Evolutionary conservation across 2,113 vertebrate species (phyloP), one percentile per base, ranked within the genome.

Genomic region (Suncus etruscus): DNA sequence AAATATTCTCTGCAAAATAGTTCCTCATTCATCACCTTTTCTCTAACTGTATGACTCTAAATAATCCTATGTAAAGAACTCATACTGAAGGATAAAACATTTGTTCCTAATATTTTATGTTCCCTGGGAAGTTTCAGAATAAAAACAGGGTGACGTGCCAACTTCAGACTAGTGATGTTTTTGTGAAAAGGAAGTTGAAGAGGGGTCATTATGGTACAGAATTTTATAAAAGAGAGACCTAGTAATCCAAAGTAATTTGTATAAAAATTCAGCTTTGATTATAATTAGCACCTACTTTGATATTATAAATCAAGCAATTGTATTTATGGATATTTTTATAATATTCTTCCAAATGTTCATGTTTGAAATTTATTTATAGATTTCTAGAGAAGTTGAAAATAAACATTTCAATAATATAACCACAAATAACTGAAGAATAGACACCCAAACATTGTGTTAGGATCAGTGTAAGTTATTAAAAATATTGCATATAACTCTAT

Each of bases 231-330:
- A 70, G n/a, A 70, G 48, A 48, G 45, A 73, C 24, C 48, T 54
- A 82, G 80, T 51, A 29, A 16, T 85, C 12, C 45, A 4, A 69
- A 51, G 11, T 39, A 79, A 50, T 51, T 29, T 85, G n/a, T 80
- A 45, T 51, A 75, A 85, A 91, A 94, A 74, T 63, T 63, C 22
- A 63, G 18, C 48, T 91, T 91, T 70, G 50, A 84, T 50, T 70
- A 22, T 61, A 50, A 61, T 58, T 61, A 70, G 63, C 65, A 65
- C 72, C 51, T 61, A 89, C 3, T 45, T 82, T 75, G 51, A 51
- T 51, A 80, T 81, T 90, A 86, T 72, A 63, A 92, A 72, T 69
- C n/a, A 47, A 22, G 8, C 27, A 80, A 75, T 74, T 80, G 50
- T 81, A 74, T 66, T 94, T 84, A 79, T 84, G 63, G 9, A 77